Percentiles rank a stretch among this genome's conserved stretches.
Conservation (phyloP, 1,140 invertebrate species). For the Diachasma alloeum region DNA sequence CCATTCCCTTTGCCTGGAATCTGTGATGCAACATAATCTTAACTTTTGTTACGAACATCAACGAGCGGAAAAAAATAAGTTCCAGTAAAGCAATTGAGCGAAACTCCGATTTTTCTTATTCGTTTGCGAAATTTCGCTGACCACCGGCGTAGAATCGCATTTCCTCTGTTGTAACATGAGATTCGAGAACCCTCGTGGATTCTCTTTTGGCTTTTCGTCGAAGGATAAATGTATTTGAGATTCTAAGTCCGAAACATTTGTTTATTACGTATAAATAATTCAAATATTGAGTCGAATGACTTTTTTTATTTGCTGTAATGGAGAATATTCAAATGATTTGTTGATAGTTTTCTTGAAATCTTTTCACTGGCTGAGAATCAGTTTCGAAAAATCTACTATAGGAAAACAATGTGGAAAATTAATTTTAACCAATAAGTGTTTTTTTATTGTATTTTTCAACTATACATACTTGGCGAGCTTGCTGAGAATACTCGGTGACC, state of each 20-base stretch:
- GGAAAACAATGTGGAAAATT: too few relatives aligned
- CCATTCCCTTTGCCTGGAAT: slow-evolving; percentile 84
- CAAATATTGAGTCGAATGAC: neutral
- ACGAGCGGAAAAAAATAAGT: slow-evolving; percentile 25
- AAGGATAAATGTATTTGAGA: neutral
- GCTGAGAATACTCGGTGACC: slow-evolving; percentile 80
- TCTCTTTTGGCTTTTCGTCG: neutral
- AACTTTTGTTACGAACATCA: slow-evolving; percentile 6
- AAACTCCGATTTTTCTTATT: neutral
- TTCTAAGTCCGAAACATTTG: neutral
- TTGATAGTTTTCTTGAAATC: too few relatives aligned
- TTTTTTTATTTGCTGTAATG: too few relatives aligned
- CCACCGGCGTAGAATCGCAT: slow-evolving; percentile 13
- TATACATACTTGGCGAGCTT: slow-evolving; percentile 79
- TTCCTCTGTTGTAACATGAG: slow-evolving; percentile 2
- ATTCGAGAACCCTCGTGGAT: neutral
- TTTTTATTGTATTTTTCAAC: neutral
- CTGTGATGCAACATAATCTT: slow-evolving; percentile 55
- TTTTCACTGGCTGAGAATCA: too few relatives aligned
- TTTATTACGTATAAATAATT: too few relatives aligned
- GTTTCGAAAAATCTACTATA: too few relatives aligned
- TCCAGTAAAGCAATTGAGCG: slow-evolving; percentile 2
- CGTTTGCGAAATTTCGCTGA: neutral
- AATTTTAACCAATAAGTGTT: too few relatives aligned
- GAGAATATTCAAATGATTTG: too few relatives aligned